A percentile compares a stretch with the other conserved stretches of the same genome.
Conservation (phyloP, 2,113 vertebrate genomes). For the Mesoclemmys tuberculata region DNA sequence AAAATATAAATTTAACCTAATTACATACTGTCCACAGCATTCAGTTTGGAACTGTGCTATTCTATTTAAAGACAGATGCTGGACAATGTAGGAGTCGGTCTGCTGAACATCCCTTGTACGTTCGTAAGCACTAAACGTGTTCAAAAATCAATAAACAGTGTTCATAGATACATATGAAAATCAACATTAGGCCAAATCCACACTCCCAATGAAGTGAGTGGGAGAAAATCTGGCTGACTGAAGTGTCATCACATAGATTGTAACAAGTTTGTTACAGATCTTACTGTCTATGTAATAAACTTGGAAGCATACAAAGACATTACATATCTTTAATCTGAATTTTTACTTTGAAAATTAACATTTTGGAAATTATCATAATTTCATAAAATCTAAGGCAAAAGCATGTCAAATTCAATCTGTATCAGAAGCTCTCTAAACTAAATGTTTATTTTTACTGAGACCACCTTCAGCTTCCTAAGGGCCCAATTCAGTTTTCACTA, state of each 20-base stretch:
- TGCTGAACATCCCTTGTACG: not conserved
- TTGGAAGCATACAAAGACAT: not conserved
- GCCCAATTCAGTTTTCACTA: not conserved
- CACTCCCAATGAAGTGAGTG: not conserved
- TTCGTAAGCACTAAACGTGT: not conserved
- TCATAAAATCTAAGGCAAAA: not conserved
- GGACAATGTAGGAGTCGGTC: not conserved
- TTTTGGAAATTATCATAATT: not conserved
- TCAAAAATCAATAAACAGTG: not conserved
- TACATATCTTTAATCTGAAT: not conserved
- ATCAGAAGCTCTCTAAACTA: not conserved
- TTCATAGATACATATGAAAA: not conserved
- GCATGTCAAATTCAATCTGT: not conserved
- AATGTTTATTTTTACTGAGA: not conserved
- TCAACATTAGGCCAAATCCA: not conserved
- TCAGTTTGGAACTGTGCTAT: not conserved
- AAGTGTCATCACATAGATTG: not conserved
- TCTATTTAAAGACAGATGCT: not conserved
- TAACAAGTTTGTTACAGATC: not conserved
- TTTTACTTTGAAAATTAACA: not conserved
- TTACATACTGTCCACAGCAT: not conserved
- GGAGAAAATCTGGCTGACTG: not conserved
- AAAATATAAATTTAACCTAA: not conserved
- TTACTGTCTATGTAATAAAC: not conserved
- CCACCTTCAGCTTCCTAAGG: not conserved